Evolutionary conservation across 2,797 vertebrate species (phyloP).

Genomic region (Micrastur ruficollis): DNA sequence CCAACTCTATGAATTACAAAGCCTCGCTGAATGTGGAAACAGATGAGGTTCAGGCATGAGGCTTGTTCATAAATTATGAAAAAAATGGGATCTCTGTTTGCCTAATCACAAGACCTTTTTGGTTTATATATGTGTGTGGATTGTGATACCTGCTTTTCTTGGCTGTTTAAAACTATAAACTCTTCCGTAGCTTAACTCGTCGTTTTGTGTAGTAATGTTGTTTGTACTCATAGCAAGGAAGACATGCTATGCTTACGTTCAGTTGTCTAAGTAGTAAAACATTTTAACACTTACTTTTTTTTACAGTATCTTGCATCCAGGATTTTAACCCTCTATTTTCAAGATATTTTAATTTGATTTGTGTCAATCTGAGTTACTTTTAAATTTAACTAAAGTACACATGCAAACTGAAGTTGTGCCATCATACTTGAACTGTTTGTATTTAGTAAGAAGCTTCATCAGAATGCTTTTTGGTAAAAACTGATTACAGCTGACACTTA

Average conservation of each 20-base stretch:
- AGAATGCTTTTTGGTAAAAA: neutral
- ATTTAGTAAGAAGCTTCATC: neutral
- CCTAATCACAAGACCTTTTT: neutral
- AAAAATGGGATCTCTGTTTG: neutral
- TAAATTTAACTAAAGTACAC: neutral
- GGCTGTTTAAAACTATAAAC: neutral
- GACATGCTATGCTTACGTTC: neutral
- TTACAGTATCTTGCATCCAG: neutral
- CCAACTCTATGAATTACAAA: neutral
- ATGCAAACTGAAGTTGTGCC: neutral
- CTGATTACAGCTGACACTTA: neutral
- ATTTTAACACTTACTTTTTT: neutral
- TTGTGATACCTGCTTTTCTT: neutral
- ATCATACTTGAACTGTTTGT: neutral
- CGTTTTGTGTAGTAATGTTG: neutral
- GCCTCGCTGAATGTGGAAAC: neutral
- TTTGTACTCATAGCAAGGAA: neutral
- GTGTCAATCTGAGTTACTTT: neutral
- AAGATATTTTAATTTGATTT: neutral
- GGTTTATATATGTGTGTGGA: neutral
- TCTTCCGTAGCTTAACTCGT: neutral
- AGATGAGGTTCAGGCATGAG: neutral
- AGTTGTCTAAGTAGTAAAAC: neutral
- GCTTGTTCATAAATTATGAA: neutral
- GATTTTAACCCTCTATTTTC: neutral